These are phyloP conservation scores for Xanthia togata DNA, from an alignment of 2,888 invertebrate species.

Conservation along the genomic window DNA sequence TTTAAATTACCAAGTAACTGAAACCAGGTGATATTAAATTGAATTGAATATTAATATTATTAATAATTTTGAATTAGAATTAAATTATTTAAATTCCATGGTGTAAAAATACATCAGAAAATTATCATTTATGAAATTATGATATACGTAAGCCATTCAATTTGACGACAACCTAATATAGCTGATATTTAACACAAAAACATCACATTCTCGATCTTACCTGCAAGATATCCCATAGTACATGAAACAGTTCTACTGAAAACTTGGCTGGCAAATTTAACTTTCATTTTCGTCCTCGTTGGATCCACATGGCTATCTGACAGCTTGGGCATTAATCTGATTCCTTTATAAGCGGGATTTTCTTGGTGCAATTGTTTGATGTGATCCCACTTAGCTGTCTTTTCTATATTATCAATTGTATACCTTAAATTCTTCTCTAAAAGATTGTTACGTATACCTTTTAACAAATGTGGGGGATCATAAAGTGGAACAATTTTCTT, in stretches of 20 bases:
- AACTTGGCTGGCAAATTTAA: slow-evolving; percentile 15
- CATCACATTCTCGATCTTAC: no score
- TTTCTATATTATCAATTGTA: background rate
- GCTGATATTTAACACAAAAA: no score
- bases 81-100: background rate
- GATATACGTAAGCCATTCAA: background rate
- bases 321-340: slow-evolving; percentile 6
- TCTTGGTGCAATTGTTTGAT: background rate
- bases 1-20: no score
- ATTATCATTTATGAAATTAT: no score
- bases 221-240: no score
- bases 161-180: no score
- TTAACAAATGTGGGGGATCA: slow-evolving; percentile 10
- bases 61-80: no score
- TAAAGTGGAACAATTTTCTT: slow-evolving; percentile 22
- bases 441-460: slow-evolving; percentile 17
- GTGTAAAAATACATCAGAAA: background rate
- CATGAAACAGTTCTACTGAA: slow-evolving; percentile 9
- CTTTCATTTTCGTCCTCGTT: slow-evolving; percentile 6
- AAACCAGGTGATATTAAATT: no score
- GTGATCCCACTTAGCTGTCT: slow-evolving; percentile 9
- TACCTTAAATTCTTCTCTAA: slow-evolving; percentile 21
- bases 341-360: slow-evolving; percentile 13
- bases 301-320: slow-evolving; percentile 16
- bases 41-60: no score